These are phyloP conservation scores for Anarrhichthys ocellatus DNA, from an alignment of 2,113 vertebrate species.

Conservation along the genomic window DNA sequence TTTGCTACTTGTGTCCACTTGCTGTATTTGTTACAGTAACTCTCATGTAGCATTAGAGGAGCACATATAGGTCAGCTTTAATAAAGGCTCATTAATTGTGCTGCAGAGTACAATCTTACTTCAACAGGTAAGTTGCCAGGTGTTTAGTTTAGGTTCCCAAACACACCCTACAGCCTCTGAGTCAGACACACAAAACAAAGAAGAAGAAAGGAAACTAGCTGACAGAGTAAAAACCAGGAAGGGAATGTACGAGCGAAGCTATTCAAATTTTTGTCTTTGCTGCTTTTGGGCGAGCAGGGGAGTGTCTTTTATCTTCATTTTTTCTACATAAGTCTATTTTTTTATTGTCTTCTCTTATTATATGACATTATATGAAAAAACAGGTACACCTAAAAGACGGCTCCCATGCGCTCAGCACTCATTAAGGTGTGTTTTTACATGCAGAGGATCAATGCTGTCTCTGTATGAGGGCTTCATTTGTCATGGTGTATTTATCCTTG, in stretches of 20 bases:
- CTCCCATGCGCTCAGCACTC: neutral
- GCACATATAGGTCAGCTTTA: neutral
- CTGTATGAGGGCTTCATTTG: neutral
- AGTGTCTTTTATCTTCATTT: neutral
- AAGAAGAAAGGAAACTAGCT: conserved; percentile 38
- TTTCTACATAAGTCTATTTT: neutral
- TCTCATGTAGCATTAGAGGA: neutral
- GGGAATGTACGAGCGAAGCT: neutral
- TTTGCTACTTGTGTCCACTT: neutral
- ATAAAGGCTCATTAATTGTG: neutral
- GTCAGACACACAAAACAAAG: neutral
- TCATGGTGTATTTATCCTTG: neutral
- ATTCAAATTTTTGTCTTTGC: neutral
- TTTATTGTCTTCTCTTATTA: neutral
- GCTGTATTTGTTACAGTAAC: neutral
- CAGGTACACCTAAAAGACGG: neutral
- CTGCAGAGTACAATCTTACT: neutral
- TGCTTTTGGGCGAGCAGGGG: neutral
- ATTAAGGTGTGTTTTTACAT: neutral
- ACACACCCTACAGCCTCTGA: conserved; percentile 4
- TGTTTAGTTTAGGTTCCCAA: conserved; percentile 1
- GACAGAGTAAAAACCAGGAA: neutral
- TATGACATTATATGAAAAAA: neutral
- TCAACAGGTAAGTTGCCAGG: neutral
- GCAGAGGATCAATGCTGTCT: neutral